A percentile compares a stretch with the other conserved stretches of the same genome.
Evolutionary conservation across 2,113 vertebrate genomes (phyloP).

Genomic region (Ptilorrhoa leucosticta): DNA sequence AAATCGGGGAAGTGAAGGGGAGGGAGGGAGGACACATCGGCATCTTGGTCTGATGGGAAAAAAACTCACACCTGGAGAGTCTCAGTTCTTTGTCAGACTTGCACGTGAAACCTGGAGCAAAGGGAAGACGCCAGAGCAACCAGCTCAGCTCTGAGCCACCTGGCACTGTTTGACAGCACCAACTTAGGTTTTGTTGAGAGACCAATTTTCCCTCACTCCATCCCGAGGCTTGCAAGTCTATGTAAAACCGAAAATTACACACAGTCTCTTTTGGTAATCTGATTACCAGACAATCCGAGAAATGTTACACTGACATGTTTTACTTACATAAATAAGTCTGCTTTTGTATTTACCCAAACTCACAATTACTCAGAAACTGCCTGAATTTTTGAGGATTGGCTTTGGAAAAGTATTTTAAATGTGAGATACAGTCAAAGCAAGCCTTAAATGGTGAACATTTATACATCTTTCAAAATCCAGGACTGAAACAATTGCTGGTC

Average conservation of each 20-base stretch:
- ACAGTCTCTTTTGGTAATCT: background rate
- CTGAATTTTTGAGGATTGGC: background rate
- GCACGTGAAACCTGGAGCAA: background rate
- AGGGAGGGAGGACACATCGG: background rate
- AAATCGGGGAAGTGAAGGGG: background rate
- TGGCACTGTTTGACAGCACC: background rate
- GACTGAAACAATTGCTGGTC: background rate
- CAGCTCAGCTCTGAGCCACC: background rate
- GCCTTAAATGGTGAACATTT: background rate
- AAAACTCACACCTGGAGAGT: background rate
- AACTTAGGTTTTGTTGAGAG: conserved; percentile 27
- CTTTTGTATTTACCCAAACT: background rate
- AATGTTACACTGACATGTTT: background rate
- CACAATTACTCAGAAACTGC: background rate
- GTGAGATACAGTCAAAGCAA: background rate
- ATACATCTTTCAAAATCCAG: background rate
- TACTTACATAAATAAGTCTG: background rate
- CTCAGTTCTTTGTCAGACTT: background rate
- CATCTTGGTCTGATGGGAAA: background rate
- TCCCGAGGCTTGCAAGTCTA: background rate
- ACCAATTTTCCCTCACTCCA: background rate
- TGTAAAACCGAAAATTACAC: conserved; percentile 15
- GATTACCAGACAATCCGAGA: background rate
- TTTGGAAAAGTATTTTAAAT: background rate
- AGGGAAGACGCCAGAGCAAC: background rate